Evolutionary conservation across 2,113 vertebrate genomes (phyloP).

Genomic region (Gymnobelideus leadbeateri): DNA sequence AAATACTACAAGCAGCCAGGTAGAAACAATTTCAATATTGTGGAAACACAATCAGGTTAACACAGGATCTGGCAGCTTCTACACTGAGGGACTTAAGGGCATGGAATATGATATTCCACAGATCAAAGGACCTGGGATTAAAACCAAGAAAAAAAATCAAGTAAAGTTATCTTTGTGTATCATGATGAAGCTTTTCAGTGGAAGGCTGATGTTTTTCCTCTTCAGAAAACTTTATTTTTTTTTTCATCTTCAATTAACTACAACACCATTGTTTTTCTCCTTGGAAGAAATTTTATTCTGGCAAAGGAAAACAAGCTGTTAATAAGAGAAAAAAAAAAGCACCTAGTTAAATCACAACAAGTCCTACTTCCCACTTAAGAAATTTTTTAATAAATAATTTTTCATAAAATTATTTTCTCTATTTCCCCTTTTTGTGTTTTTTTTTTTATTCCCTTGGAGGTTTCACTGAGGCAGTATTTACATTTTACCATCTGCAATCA

Average conservation of each 20-base stretch:
- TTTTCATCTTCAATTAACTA: neutral
- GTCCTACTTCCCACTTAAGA: neutral
- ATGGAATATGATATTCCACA: too few species aligned
- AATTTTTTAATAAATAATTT: neutral
- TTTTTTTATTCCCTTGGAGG: neutral
- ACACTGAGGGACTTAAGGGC: too few species aligned
- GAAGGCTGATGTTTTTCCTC: neutral
- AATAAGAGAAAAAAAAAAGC: neutral
- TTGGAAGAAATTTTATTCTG: neutral
- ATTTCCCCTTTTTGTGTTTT: neutral
- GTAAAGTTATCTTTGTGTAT: conserved; percentile 30
- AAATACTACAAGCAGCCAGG: too few species aligned
- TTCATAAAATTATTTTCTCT: conserved; percentile 3
- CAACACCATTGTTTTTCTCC: neutral
- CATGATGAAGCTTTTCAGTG: conserved; percentile 44
- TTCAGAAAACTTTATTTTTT: neutral
- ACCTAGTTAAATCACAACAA: neutral
- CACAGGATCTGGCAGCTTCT: too few species aligned
- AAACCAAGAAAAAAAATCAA: too few species aligned
- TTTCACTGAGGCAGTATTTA: neutral
- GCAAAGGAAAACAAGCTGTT: neutral
- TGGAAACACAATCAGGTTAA: too few species aligned
- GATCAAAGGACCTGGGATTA: too few species aligned
- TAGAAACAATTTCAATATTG: too few species aligned
- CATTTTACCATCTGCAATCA: neutral